phyloP scores from a whole-genome alignment of 2,888 invertebrate species.

The Drosophila picticornis region DNA sequence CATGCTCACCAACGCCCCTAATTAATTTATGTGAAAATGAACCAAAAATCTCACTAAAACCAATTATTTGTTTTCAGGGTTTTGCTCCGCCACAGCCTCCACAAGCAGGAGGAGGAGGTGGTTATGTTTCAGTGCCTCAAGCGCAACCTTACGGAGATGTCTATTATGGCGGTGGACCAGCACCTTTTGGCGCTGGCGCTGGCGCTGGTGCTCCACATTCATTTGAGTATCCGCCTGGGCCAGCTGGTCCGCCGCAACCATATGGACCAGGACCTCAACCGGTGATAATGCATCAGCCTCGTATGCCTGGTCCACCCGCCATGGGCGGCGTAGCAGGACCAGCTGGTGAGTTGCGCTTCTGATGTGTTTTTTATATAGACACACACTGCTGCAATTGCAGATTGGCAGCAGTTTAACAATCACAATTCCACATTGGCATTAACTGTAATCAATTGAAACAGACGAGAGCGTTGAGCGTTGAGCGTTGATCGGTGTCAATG shows the following conservation, averaged over 20 bases:
- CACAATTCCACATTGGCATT: conserved; percentile 11
- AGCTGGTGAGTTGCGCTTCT: conserved; percentile 50
- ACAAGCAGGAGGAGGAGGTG: conserved; percentile 38
- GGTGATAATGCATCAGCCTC: conserved; percentile 82
- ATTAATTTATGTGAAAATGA: not conserved
- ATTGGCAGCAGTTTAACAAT: not conserved
- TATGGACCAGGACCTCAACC: conserved; percentile 67
- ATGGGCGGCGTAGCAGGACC: conserved; percentile 48
- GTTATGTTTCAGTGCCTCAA: conserved; percentile 84
- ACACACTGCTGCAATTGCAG: not conserved
- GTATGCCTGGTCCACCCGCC: conserved; percentile 63
- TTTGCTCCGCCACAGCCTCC: conserved; percentile 68
- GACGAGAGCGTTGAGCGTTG: conserved; percentile 26
- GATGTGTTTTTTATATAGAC: not conserved
- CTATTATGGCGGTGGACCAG: conserved; percentile 35
- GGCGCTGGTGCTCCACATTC: conserved; percentile 43
- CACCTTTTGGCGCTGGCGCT: conserved; percentile 52
- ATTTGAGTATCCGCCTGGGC: conserved; percentile 52
- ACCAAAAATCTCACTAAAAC: not conserved
- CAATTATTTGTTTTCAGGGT: conserved; percentile 63
- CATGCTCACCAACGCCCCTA: not conserved
- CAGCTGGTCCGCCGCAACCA: conserved; percentile 48
- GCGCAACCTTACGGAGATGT: conserved; percentile 66
- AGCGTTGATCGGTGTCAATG: conserved; percentile 50
- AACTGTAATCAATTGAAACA: conserved; percentile 25